These are phyloP conservation scores for Mesocentrotus franciscanus DNA, from an alignment of 53 echinoderm and acorn worm species.

Conservation along the genomic window DNA sequence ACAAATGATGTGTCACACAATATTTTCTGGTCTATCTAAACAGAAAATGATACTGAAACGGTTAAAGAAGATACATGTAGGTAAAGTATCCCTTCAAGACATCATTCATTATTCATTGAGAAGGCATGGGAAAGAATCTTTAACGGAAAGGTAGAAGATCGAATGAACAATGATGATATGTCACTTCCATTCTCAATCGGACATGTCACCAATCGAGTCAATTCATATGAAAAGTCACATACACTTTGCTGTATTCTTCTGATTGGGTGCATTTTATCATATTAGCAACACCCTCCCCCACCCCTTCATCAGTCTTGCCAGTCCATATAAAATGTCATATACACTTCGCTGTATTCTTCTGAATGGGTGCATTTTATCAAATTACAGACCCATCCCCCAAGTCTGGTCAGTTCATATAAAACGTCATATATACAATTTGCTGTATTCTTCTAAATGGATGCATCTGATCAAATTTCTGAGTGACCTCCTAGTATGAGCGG, in stretches of 20 bases:
- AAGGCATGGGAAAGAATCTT: slow-evolving; percentile 3
- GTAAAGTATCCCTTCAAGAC: not conserved
- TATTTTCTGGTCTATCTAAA: no score
- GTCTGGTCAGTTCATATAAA: not conserved
- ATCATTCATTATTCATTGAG: not conserved
- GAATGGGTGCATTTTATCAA: not conserved
- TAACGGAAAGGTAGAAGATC: not conserved
- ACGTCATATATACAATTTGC: not conserved
- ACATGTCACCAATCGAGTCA: not conserved
- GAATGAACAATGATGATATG: not conserved
- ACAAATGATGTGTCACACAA: no score
- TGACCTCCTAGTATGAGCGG: not conserved
- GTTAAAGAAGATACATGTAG: no score
- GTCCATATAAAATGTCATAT: no score
- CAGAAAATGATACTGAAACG: no score
- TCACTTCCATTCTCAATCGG: not conserved
- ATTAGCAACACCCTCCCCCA: no score
- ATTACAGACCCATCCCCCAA: not conserved
- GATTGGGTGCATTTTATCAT: no score
- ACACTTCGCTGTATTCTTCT: not conserved
- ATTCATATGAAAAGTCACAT: not conserved
- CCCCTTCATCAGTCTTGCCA: no score
- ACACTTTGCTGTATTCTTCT: not conserved
- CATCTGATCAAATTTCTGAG: not conserved
- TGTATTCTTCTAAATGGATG: not conserved